Conservation (phyloP, 2,888 invertebrate species). For the Lasioglossum oenotherae region DNA sequence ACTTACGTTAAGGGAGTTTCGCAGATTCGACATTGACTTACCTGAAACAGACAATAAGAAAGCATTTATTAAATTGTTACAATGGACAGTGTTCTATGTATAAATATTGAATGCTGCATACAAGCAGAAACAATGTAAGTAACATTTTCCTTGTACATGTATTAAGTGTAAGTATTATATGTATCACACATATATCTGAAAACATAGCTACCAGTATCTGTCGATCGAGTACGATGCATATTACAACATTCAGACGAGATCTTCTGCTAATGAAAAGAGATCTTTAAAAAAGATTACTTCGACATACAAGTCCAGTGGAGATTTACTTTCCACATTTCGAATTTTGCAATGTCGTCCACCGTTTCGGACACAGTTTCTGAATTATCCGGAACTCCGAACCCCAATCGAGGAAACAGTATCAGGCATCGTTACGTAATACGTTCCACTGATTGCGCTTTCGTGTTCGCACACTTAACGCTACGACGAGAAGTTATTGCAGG, state of each 20-base stretch:
- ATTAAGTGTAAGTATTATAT: too few relatives aligned
- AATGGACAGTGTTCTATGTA: neutral
- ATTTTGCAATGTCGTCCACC: neutral
- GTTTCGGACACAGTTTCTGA: neutral
- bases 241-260: too few relatives aligned
- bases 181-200: too few relatives aligned
- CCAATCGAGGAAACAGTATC: neutral
- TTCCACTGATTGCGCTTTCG: conserved; percentile 32
- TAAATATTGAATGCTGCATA: neutral
- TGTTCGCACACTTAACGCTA: conserved; percentile 14
- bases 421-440: conserved; percentile 24
- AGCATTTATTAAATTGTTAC: conserved; percentile 14
- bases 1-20: conserved; percentile 48
- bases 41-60: conserved; percentile 72
- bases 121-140: neutral
- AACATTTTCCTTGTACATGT: too few relatives aligned
- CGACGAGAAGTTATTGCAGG: neutral
- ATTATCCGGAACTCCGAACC: neutral
- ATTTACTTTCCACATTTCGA: neutral
- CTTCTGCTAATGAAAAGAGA: neutral
- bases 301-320: neutral
- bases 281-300: neutral
- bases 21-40: conserved; percentile 60
- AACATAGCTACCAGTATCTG: too few relatives aligned
- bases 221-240: neutral